phyloP scores from a whole-genome alignment of 2,113 vertebrate species.

The Bujurquina vittata region DNA sequence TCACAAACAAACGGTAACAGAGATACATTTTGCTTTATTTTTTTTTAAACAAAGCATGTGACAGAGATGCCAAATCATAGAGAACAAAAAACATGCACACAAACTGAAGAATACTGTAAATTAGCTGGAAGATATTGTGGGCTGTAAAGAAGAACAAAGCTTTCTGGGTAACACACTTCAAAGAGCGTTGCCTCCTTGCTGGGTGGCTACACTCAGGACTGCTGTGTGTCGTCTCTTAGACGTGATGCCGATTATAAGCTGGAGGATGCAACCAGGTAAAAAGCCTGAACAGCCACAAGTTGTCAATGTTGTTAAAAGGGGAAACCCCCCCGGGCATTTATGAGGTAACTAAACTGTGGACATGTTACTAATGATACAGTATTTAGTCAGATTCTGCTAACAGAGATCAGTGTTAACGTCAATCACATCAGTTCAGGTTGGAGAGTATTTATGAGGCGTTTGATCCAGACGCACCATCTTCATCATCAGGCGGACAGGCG shows the following conservation, averaged over 20 bases:
- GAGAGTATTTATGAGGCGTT: constrained; percentile 44
- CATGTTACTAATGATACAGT: background rate
- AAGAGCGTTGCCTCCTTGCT: background rate
- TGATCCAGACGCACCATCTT: constrained; percentile 71
- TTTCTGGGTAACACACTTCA: background rate
- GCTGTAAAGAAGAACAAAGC: background rate
- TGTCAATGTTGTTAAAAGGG: background rate
- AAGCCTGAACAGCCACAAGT: background rate
- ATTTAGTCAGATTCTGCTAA: background rate
- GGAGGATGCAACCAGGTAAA: background rate
- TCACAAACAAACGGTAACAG: background rate
- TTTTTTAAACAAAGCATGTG: constrained; percentile 43
- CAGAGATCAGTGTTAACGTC: background rate
- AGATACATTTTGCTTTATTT: background rate
- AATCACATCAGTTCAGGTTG: background rate
- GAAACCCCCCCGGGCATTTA: no score
- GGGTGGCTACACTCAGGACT: background rate
- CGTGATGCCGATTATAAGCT: background rate
- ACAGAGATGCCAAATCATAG: constrained; percentile 25
- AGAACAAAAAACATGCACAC: constrained; percentile 20
- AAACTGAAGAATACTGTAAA: background rate
- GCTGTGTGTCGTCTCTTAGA: background rate
- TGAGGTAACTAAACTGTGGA: constrained; percentile 13
- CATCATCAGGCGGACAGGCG: constrained; percentile 89
- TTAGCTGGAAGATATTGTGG: constrained; percentile 6